Evolutionary conservation across 2,888 invertebrate species (phyloP).

Genomic region (Iphiclides podalirius): DNA sequence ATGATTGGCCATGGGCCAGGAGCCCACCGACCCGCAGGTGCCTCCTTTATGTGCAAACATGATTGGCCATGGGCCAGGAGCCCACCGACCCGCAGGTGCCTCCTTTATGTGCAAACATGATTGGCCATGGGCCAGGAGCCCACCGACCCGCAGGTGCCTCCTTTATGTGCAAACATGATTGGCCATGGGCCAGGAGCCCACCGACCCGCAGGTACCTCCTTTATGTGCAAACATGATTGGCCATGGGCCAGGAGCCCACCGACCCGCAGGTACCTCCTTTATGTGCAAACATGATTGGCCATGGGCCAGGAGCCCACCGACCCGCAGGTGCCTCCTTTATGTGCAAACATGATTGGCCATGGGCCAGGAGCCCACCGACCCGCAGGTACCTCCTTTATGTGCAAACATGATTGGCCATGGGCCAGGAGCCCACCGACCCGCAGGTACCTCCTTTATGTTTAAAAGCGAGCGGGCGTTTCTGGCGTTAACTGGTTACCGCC

Average conservation of each 20-base stretch:
- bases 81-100: constrained; percentile 36
- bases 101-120: too few species aligned
- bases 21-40: constrained; percentile 35
- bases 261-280: constrained; percentile 35
- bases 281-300: too few species aligned
- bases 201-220: constrained; percentile 33
- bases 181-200: constrained; percentile 42
- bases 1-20: constrained; percentile 47
- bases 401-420: constrained; percentile 51
- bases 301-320: constrained; percentile 41
- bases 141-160: constrained; percentile 33
- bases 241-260: constrained; percentile 41
- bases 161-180: too few species aligned
- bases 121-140: constrained; percentile 46
- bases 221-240: too few species aligned
- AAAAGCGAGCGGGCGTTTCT: too few species aligned
- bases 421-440: constrained; percentile 36
- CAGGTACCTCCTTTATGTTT: too few species aligned
- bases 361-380: constrained; percentile 37
- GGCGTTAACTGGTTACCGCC: too few species aligned
- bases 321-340: constrained; percentile 34
- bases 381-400: constrained; percentile 36
- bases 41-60: too few species aligned
- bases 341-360: constrained; percentile 51
- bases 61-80: constrained; percentile 46